These are phyloP conservation scores for Caenorhabditis afra DNA, from an alignment of 2,888 invertebrate genomes.

Conservation along the genomic window DNA sequence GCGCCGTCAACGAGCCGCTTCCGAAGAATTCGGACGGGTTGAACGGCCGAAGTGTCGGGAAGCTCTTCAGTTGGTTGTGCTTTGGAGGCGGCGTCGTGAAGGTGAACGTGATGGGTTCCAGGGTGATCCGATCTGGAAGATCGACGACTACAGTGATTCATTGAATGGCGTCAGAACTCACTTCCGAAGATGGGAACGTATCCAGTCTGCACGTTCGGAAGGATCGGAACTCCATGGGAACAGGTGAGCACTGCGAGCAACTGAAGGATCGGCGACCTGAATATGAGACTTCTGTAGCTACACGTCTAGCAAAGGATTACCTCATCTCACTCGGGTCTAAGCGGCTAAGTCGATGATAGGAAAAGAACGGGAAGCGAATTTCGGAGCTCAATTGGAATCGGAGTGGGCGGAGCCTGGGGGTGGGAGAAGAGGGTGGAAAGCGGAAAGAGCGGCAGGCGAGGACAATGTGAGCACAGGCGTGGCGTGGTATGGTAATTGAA, in stretches of 20 bases:
- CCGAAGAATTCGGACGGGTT: slow-evolving; percentile 8
- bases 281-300: background rate
- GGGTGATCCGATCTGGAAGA: slow-evolving; percentile 46
- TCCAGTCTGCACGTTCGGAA: slow-evolving; percentile 47
- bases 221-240: slow-evolving; percentile 17
- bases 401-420: too few species aligned
- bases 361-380: too few species aligned
- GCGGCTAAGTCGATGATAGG: too few species aligned
- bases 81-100: slow-evolving; percentile 57
- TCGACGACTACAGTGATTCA: background rate
- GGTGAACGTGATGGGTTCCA: slow-evolving; percentile 59
- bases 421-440: too few species aligned
- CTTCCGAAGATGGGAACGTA: slow-evolving; percentile 52
- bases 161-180: background rate
- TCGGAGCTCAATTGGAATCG: too few species aligned
- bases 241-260: slow-evolving; percentile 13
- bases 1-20: slow-evolving; percentile 8
- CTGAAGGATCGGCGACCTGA: slow-evolving; percentile 19
- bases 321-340: background rate
- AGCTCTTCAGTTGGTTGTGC: slow-evolving; percentile 17
- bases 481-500: slow-evolving; percentile 45
- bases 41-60: slow-evolving; percentile 45
- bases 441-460: slow-evolving; percentile 15
- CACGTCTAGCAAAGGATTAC: too few species aligned
- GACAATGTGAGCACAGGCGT: slow-evolving; percentile 36